A percentile compares a stretch with the other conserved stretches of the same genome.
phyloP scores from a whole-genome alignment of 2,888 invertebrate genomes.

The Oligia fasciuncula region DNA sequence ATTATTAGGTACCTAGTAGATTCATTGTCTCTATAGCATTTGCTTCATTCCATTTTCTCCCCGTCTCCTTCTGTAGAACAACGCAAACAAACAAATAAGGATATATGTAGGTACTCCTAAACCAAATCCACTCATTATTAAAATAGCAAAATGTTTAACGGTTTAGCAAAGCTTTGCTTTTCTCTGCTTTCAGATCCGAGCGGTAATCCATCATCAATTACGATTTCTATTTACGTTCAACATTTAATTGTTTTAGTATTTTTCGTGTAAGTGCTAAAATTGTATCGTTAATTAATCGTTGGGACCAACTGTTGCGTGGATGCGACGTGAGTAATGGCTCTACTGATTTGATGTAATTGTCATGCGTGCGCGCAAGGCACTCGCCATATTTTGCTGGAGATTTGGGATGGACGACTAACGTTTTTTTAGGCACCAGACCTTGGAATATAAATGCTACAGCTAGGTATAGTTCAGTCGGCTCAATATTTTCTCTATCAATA shows the following conservation, averaged over 20 bases:
- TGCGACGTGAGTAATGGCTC: conserved; percentile 84
- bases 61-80: background rate
- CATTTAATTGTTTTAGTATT: conserved; percentile 70
- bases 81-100: background rate
- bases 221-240: conserved; percentile 63
- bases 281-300: conserved; percentile 83
- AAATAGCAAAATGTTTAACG: conserved; percentile 23
- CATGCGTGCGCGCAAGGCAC: conserved; percentile 73
- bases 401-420: conserved; percentile 21
- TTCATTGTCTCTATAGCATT: background rate
- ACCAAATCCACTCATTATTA: background rate
- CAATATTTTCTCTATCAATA: background rate
- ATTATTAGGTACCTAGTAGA: background rate
- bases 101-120: background rate
- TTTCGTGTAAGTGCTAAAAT: conserved; percentile 80
- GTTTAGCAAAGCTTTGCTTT: conserved; percentile 21
- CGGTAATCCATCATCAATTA: conserved; percentile 68
- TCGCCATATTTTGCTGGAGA: conserved; percentile 58
- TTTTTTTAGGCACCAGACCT: background rate
- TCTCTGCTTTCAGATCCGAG: conserved; percentile 42
- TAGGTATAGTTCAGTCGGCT: background rate
- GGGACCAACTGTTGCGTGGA: conserved; percentile 78
- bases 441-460: background rate
- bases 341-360: conserved; percentile 87
- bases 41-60: background rate